Evolutionary conservation across 2,797 vertebrate genomes (phyloP).

Genomic region (Moxostoma hubbsi): DNA sequence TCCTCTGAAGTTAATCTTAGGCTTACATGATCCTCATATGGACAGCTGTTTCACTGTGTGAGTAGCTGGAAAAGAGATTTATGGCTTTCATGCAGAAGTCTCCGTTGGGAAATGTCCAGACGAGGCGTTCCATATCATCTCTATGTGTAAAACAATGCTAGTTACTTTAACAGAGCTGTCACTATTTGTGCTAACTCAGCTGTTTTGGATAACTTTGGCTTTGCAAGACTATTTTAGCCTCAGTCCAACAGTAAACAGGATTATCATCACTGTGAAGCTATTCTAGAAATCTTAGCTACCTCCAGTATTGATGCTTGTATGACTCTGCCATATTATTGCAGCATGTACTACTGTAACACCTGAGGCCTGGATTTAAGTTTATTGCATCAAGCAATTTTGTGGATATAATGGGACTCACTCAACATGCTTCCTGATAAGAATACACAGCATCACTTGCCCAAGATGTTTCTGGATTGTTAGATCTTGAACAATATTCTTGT

Average conservation of each 20-base stretch:
- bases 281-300: not conserved
- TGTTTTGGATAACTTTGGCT: not conserved
- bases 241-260: not conserved
- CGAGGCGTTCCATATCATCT: not conserved
- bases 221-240: not conserved
- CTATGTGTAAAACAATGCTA: conserved; percentile 23
- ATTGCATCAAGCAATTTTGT: not conserved
- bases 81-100: conserved; percentile 18
- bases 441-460: not conserved
- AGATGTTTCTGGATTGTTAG: conserved; percentile 2
- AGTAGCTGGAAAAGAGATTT: conserved; percentile 24
- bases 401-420: not conserved
- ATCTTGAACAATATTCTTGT: conserved; percentile 1
- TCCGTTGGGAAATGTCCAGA: not conserved
- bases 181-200: not conserved
- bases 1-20: conserved; percentile 42
- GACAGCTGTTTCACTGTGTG: conserved; percentile 26
- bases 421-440: too few relatives aligned
- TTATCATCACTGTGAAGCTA: conserved; percentile 1
- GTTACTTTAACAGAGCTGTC: not conserved
- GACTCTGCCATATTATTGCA: not conserved
- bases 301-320: not conserved
- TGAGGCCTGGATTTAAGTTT: conserved; percentile 6
- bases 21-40: conserved; percentile 25
- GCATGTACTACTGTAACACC: conserved; percentile 12